Evolutionary conservation across 2,113 vertebrate species (phyloP).

Genomic region (Ascaphus truei): DNA sequence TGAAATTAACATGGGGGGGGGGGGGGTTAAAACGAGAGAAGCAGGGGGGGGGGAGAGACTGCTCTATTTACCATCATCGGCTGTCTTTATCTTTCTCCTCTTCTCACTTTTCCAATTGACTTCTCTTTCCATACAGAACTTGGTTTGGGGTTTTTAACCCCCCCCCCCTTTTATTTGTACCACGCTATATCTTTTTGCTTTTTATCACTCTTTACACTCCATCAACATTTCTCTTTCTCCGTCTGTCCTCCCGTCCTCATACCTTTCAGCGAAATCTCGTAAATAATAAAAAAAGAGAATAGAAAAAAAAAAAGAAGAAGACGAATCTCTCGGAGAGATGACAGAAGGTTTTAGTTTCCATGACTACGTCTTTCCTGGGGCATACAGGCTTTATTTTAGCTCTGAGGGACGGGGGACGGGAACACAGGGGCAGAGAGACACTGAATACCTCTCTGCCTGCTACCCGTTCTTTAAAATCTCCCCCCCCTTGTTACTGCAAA

Average conservation of each 20-base stretch:
- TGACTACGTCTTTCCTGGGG: conserved; percentile 33
- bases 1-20: too few species aligned
- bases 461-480: neutral
- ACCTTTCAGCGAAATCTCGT: conserved; percentile 27
- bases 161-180: neutral
- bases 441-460: conserved; percentile 7
- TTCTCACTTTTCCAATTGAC: neutral
- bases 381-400: conserved; percentile 36
- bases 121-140: neutral
- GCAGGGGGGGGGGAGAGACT: too few species aligned
- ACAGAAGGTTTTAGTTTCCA: conserved; percentile 38
- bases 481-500: neutral
- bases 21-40: too few species aligned
- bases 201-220: conserved; percentile 11
- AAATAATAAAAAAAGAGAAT: conserved; percentile 27
- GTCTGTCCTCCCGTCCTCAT: neutral
- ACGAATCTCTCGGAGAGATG: conserved; percentile 32
- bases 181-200: neutral
- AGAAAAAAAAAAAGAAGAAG: conserved; percentile 7
- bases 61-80: too few species aligned
- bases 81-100: neutral
- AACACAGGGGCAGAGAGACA: conserved; percentile 31
- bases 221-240: conserved; percentile 25
- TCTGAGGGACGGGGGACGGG: conserved; percentile 23
- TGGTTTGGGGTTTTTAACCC: neutral